Percentiles rank a stretch among this genome's conserved stretches.
Evolutionary conservation across 1,140 invertebrate species (phyloP).

Genomic region (Anagrus nilaparvatae): DNA sequence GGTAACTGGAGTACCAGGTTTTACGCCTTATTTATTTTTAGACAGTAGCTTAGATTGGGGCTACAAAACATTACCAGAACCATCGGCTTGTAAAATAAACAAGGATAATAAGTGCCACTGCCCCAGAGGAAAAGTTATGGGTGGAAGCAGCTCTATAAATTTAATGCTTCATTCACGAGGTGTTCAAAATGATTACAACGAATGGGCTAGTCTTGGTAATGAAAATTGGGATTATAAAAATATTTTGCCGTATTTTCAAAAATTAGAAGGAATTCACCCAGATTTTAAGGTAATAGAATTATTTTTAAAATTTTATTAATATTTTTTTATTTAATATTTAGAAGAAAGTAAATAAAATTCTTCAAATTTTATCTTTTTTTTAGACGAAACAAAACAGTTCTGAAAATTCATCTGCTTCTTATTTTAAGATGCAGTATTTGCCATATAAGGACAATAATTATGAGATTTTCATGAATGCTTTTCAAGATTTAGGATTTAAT

Average conservation of each 20-base stretch:
- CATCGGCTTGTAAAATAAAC: neutral
- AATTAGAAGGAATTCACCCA: no score
- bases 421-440: no score
- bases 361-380: no score
- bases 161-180: slow-evolving; percentile 59
- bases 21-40: no score
- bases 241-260: slow-evolving; percentile 21
- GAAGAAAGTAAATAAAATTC: no score
- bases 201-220: slow-evolving; percentile 52
- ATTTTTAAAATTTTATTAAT: no score
- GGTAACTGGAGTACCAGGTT: slow-evolving; percentile 1
- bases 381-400: no score
- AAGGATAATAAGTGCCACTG: neutral
- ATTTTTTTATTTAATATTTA: no score
- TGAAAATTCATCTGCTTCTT: no score
- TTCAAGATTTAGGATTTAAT: neutral
- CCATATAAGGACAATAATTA: neutral
- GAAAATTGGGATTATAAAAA: slow-evolving; percentile 49
- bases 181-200: slow-evolving; percentile 51
- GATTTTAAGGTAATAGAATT: no score
- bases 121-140: slow-evolving; percentile 26
- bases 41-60: slow-evolving; percentile 6
- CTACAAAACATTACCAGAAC: slow-evolving; percentile 6
- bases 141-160: slow-evolving; percentile 52
- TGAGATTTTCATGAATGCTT: slow-evolving; percentile 2